Evolutionary conservation across 2,113 vertebrate species (phyloP), one percentile per base, ranked within the genome.

Genomic region (Cnemophilus loriae): DNA sequence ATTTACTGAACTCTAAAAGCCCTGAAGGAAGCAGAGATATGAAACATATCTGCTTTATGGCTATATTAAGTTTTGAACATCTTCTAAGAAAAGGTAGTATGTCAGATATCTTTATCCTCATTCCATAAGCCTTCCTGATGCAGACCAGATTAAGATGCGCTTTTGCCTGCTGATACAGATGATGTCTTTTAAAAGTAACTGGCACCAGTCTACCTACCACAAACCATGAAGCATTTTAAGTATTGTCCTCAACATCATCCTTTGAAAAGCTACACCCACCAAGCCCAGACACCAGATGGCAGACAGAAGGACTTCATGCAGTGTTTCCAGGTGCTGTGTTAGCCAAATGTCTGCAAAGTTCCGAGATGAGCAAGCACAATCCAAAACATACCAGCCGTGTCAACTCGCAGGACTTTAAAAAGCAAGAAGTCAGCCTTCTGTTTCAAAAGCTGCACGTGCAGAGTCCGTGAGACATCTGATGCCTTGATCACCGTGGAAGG

Each of bases 401-500:
- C 99, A 35, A 99, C 98, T 44, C 99, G 94, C 79, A 99, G 97
- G n/a, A 98, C 98, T 94, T 98, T 98, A 94, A 99, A 99, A 60
- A 99, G 98, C 92, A 99, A 94, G 79, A 98, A 99, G 90, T 99
- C 98, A 4, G 97, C 98, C 94, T 98, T 99, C 95, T 99, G 98
- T 53, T 97, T 97, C 59, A 99, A 96, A 49, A 99, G 98, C 92
- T 98, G 98, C 69, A 93, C 79, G 3, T 98, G 98, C 82, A 99
- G 97, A 61, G 97, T 84, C 56, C 80, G 88, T 4, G 98, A 98
- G 57, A 99, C 97, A 16, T 97, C 98, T 28, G 98, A 97, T 67
- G 98, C 98, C 27, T 98, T 95, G 46, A 98, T 63, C 9, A 98
- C 97, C 16, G 82, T 83, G 88, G 94, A 79, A 20, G 98, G 98